Conservation (phyloP, 2,888 invertebrate species). For the Lottia scabra region DNA sequence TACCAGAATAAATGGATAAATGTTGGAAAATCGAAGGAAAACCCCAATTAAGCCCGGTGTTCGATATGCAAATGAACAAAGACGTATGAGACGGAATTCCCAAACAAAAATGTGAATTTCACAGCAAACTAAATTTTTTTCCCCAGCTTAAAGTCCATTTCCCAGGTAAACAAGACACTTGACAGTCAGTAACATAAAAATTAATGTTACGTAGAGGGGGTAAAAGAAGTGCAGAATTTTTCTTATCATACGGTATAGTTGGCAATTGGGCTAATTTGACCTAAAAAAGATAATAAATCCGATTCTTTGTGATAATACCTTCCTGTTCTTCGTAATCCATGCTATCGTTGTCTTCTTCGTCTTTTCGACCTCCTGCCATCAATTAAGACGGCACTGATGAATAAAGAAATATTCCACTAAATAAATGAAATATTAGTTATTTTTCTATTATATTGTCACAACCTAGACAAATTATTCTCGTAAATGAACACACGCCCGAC, state of each 20-base stretch:
- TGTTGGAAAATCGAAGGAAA: slow-evolving; percentile 2
- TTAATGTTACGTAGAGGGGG: too few relatives aligned
- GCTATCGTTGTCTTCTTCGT: slow-evolving; percentile 51
- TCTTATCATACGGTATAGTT: too few relatives aligned
- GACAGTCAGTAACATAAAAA: too few relatives aligned
- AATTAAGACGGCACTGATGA: slow-evolving; percentile 10
- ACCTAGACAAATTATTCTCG: not conserved
- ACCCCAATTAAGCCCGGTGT: not conserved
- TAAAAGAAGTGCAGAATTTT: too few relatives aligned
- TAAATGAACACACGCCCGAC: slow-evolving; percentile 24
- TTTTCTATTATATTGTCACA: not conserved
- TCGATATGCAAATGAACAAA: slow-evolving; percentile 57
- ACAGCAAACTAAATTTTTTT: too few relatives aligned
- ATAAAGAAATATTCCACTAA: slow-evolving; percentile 2
- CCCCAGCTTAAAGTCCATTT: slow-evolving; percentile 7
- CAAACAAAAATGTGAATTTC: not conserved
- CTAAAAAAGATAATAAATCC: too few relatives aligned
- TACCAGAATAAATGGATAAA: slow-evolving; percentile 19
- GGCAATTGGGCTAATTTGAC: too few relatives aligned
- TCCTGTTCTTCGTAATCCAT: slow-evolving; percentile 53
- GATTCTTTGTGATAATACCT: slow-evolving; percentile 36
- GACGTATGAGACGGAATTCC: slow-evolving; percentile 42
- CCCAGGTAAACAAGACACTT: too few relatives aligned
- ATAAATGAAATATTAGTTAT: not conserved
- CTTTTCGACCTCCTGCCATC: slow-evolving; percentile 39